Base-by-base conservation (phyloP, 2,888 invertebrate species). In the Habrosyne pyritoides region DNA sequence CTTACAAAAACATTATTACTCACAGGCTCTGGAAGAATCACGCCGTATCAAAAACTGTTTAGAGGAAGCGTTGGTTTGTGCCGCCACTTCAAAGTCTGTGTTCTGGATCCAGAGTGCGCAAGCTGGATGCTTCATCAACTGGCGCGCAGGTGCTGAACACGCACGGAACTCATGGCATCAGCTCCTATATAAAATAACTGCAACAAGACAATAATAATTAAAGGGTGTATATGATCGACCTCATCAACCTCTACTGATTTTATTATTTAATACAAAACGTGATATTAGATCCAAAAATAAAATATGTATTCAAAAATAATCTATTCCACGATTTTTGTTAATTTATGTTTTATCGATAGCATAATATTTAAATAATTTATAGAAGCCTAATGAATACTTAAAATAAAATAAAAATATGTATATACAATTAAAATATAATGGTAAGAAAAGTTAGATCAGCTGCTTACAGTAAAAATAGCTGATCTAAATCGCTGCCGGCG, bases 51-150 rank as follows among this genome's bases (percentile, higher is more conserved):
- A 78, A 59, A 91, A 86, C 59, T 77, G 77, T 2, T 65, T 91
- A 5, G 89, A 88, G 69, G 81, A 84, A 63, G 73, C 80, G 2
- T 56, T 82, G 22, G 75, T 75, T 0, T 69, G 64, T 1, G 89
- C 90, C 1, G 74, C 83, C 0, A 55, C 61, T 0, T 73, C 79
- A 0, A 77, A 76, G 54, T 83, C 85, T 0, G 61, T 69, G 7
- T 61, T 77, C 21, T 91, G 91, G 91, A 59, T 75, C 2, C 80
- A 84, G 56, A 85, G 72, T 36, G 86, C 87, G 0, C 75, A 77
- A 6, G 57, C 62, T 1, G 80, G 78, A 0, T 61, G 60, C 2
- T 91, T 91, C 59, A 56, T 75, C 2, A 58, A 70, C 14, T 91
- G 91, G 91, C 75, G 73, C 1, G 67, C 64, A 8, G 87, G 77